Conservation (phyloP, 2,797 vertebrate species). For the Poecile montanus region DNA sequence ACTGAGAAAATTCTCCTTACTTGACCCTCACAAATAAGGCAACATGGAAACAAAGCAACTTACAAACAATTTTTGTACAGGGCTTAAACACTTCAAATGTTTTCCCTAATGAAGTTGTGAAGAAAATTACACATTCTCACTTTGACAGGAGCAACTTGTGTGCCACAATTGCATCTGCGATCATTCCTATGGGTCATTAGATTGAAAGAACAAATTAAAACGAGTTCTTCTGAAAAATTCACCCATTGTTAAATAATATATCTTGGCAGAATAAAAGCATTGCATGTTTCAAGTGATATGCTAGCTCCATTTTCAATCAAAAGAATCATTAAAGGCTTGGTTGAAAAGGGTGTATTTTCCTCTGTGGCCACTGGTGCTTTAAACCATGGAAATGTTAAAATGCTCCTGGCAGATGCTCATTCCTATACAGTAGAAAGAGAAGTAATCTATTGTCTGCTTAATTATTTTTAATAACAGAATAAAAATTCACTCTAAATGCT, state of each 20-base stretch:
- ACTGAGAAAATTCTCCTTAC: background rate
- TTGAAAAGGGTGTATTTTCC: constrained; percentile 33
- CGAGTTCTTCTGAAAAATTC: constrained; percentile 47
- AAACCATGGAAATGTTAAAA: constrained; percentile 45
- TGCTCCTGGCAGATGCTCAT: constrained; percentile 52
- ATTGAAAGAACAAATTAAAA: constrained; percentile 56
- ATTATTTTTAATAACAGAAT: constrained; percentile 26
- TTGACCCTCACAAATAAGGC: background rate
- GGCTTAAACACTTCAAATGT: background rate
- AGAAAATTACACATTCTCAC: background rate
- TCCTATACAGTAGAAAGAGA: background rate
- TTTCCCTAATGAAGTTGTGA: background rate
- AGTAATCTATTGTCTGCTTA: constrained; percentile 31
- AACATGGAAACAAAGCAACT: background rate
- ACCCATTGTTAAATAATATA: constrained; percentile 51
- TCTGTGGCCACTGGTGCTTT: constrained; percentile 36
- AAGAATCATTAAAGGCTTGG: constrained; percentile 31
- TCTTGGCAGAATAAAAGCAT: constrained; percentile 47
- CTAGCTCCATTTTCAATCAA: constrained; percentile 39
- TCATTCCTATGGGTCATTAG: constrained; percentile 43
- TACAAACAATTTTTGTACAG: background rate
- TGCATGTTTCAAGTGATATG: constrained; percentile 25
- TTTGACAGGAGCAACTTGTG: background rate
- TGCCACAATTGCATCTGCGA: background rate
- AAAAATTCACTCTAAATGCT: constrained; percentile 38